Percentiles rank a stretch among this genome's conserved stretches.
phyloP scores from a whole-genome alignment of 2,888 invertebrate genomes.

The Miltochrista miniata region DNA sequence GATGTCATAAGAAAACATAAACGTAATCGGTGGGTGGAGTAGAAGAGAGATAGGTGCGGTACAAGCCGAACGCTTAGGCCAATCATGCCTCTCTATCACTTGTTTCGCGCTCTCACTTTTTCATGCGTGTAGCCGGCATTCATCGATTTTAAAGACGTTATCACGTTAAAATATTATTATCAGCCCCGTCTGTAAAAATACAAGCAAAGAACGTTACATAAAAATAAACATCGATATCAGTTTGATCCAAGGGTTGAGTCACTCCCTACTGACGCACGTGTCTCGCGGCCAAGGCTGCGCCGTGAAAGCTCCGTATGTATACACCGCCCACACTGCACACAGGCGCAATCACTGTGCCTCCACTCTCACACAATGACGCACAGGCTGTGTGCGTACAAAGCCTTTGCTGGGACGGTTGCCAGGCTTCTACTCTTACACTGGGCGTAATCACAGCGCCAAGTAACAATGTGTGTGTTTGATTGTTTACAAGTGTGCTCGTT shows the following conservation, averaged over 20 bases:
- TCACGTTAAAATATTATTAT: too few relatives aligned
- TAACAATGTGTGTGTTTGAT: slow-evolving; percentile 45
- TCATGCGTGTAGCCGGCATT: too few relatives aligned
- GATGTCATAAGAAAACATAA: too few relatives aligned
- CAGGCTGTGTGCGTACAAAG: slow-evolving; percentile 15
- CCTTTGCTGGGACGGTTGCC: slow-evolving; percentile 38
- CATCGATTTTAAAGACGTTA: too few relatives aligned
- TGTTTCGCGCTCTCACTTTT: too few relatives aligned
- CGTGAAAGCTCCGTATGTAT: slow-evolving; percentile 78
- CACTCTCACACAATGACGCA: slow-evolving; percentile 2
- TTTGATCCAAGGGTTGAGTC: slow-evolving; percentile 36
- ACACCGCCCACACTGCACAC: slow-evolving; percentile 51
- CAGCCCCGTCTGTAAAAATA: too few relatives aligned
- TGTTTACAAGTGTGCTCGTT: slow-evolving; percentile 49
- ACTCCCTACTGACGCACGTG: slow-evolving; percentile 77
- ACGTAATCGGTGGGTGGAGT: too few relatives aligned
- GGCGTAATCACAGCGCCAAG: slow-evolving; percentile 31
- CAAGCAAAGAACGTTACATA: not conserved
- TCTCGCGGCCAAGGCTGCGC: slow-evolving; percentile 81
- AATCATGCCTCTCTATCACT: too few relatives aligned
- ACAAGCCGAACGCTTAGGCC: too few relatives aligned
- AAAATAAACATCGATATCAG: slow-evolving; percentile 32
- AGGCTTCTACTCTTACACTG: slow-evolving; percentile 40
- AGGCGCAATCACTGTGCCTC: slow-evolving; percentile 11
- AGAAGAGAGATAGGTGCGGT: too few relatives aligned